These are phyloP conservation scores for Trichogramma pretiosum DNA, from an alignment of 1,140 invertebrate genomes.

Conservation along the genomic window DNA sequence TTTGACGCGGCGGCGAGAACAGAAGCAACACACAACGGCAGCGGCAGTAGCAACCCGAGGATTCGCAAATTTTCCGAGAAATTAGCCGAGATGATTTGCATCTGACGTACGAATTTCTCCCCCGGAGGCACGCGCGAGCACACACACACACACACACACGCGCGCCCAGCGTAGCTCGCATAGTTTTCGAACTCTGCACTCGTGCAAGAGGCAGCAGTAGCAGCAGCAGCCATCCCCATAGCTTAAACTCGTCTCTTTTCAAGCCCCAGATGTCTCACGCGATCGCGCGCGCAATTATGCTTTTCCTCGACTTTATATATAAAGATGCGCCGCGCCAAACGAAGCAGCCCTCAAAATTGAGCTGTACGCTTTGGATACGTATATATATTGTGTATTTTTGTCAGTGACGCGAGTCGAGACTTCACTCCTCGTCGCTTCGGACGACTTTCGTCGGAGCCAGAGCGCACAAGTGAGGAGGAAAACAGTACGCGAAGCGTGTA, in stretches of 20 bases:
- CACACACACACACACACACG: too few species aligned
- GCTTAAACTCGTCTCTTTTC: slow-evolving; percentile 15
- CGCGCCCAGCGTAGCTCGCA: slow-evolving; percentile 40
- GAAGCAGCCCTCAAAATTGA: too few species aligned
- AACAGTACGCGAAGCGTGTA: too few species aligned
- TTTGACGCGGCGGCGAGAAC: slow-evolving; percentile 15
- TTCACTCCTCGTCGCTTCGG: too few species aligned
- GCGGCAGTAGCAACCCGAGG: slow-evolving; percentile 10
- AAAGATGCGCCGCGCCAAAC: too few species aligned
- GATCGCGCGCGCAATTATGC: slow-evolving; percentile 28
- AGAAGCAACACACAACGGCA: not conserved
- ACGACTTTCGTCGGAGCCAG: too few species aligned
- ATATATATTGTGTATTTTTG: too few species aligned
- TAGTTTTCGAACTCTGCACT: slow-evolving; percentile 28
- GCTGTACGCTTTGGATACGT: too few species aligned
- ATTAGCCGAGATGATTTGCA: slow-evolving; percentile 44
- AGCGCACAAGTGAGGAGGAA: too few species aligned
- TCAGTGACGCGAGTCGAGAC: too few species aligned
- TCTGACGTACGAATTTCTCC: slow-evolving; percentile 34
- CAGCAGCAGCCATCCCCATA: not conserved
- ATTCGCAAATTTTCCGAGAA: slow-evolving; percentile 40
- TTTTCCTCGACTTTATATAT: too few species aligned
- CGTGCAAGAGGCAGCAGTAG: too few species aligned
- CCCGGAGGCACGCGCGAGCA: slow-evolving; percentile 36
- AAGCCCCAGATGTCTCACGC: slow-evolving; percentile 30